These are phyloP conservation scores for rabbit (Oryctolagus cuniculus) DNA, from an alignment of 2,113 vertebrate species.

Conservation along the genomic window mOryCun1.1 NC_091438.1:17303501-17304000, in stretches of 20 bases:
- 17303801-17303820: rapidly evolving
- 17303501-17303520: too few species aligned
- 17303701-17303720: neutral
- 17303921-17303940: too few species aligned
- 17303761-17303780: rapidly evolving
- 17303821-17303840: too few species aligned
- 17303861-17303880: rapidly evolving
- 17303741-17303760: rapidly evolving
- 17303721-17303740: neutral
- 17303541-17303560: too few species aligned
- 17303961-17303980: too few species aligned
- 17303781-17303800: too few species aligned
- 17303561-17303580: too few species aligned
- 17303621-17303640: rapidly evolving
- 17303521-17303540: too few species aligned
- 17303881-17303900: too few species aligned
- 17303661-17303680: rapidly evolving
- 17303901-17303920: too few species aligned
- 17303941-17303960: too few species aligned
- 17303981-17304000: too few species aligned
- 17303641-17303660: rapidly evolving
- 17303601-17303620: neutral
- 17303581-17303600: neutral
- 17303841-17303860: rapidly evolving
- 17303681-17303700: neutral